Percentiles rank a stretch among this genome's conserved stretches.
phyloP scores from a whole-genome alignment of 2,113 vertebrate species.

The Junco hyemalis region DNA sequence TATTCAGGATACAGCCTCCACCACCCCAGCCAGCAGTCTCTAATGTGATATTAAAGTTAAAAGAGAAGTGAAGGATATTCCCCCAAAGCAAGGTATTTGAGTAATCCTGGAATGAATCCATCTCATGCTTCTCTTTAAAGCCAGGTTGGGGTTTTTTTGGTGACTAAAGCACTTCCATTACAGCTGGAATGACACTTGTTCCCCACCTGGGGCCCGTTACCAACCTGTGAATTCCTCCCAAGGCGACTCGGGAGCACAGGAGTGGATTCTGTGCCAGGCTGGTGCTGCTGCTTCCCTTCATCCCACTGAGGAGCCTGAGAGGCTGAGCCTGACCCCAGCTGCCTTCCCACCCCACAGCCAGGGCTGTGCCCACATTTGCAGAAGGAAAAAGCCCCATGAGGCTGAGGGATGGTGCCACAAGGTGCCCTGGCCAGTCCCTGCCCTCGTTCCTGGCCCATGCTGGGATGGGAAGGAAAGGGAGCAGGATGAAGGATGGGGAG shows the following conservation, averaged over 20 bases:
- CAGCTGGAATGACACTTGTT: neutral
- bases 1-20: slow-evolving; percentile 41
- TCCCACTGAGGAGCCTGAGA: neutral
- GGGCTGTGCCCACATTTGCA: neutral
- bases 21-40: slow-evolving; percentile 49
- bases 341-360: neutral
- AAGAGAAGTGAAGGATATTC: slow-evolving; percentile 63
- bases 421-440: neutral
- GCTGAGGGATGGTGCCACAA: neutral
- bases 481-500: neutral
- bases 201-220: neutral
- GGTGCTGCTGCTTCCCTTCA: neutral
- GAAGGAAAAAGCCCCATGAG: neutral
- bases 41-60: slow-evolving; percentile 70
- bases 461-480: accelerated
- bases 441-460: neutral
- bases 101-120: slow-evolving; percentile 57
- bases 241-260: accelerated
- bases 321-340: neutral
- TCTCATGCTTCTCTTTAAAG: slow-evolving; percentile 49
- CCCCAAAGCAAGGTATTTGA: slow-evolving; percentile 60
- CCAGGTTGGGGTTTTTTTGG: neutral
- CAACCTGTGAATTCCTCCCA: neutral
- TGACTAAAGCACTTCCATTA: neutral
- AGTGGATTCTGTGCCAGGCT: neutral